Percentiles rank a stretch among this genome's conserved stretches.
These are phyloP conservation scores for Danionella cerebrum DNA, from an alignment of 2,113 vertebrate species.

Conservation along the genomic window DNA sequence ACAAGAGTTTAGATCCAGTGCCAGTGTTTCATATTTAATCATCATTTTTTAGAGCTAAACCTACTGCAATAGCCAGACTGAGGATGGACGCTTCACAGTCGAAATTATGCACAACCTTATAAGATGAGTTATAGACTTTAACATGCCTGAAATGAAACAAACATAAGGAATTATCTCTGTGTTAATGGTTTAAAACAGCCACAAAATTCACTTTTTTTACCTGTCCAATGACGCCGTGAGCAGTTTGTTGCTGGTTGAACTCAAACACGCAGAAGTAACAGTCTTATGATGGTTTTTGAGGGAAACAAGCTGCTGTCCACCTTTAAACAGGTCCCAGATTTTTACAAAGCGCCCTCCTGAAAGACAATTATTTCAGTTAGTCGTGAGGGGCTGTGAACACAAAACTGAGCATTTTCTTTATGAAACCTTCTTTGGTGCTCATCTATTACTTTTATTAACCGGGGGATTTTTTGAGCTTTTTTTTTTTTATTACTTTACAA, in stretches of 20 bases:
- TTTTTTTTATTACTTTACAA: too few species aligned
- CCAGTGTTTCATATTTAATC: background rate
- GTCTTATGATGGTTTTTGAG: conserved; percentile 97
- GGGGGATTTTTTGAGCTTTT: too few species aligned
- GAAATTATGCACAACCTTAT: conserved; percentile 93
- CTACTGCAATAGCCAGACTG: conserved; percentile 86
- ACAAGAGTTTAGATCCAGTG: background rate
- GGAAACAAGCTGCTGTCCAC: conserved; percentile 85
- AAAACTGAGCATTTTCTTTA: too few species aligned
- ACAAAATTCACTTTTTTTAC: conserved; percentile 50
- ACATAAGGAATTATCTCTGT: background rate
- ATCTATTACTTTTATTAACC: too few species aligned
- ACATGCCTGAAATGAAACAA: conserved; percentile 73
- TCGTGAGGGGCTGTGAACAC: too few species aligned
- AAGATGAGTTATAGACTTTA: conserved; percentile 92
- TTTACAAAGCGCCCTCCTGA: conserved; percentile 89
- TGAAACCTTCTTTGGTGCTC: too few species aligned
- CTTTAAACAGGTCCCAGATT: conserved; percentile 92
- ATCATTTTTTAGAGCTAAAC: conserved; percentile 41
- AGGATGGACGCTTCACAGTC: conserved; percentile 86
- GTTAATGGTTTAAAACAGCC: background rate
- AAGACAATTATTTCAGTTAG: too few species aligned
- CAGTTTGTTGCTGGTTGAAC: conserved; percentile 82
- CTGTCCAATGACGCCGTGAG: conserved; percentile 91
- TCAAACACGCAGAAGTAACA: conserved; percentile 84